phyloP scores from a whole-genome alignment of 2,797 vertebrate species.

The Tenualosa thibaudeaui region DNA sequence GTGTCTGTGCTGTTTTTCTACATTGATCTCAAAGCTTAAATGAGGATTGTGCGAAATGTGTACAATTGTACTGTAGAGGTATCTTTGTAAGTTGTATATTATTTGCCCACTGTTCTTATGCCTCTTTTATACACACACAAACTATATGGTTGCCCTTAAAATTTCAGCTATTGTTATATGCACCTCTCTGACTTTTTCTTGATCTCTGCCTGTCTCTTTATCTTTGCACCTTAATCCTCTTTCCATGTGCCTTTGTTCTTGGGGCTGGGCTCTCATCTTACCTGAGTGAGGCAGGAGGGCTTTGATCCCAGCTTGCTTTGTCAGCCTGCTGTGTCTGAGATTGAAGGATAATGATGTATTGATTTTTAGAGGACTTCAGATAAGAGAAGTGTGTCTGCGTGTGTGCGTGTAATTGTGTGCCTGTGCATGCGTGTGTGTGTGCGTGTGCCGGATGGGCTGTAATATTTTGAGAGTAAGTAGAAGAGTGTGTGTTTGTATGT shows the following conservation, averaged over 20 bases:
- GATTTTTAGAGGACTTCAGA: neutral
- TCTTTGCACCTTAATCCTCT: slow-evolving; percentile 52
- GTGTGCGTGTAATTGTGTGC: slow-evolving; percentile 1
- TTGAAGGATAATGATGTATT: slow-evolving; percentile 10
- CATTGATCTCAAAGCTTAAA: neutral
- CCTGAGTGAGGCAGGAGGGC: neutral
- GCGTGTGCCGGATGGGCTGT: neutral
- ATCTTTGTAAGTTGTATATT: neutral
- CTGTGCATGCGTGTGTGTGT: neutral
- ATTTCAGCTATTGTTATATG: neutral
- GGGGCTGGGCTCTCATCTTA: neutral
- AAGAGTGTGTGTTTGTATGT: neutral
- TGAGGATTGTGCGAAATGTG: neutral
- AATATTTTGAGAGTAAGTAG: neutral
- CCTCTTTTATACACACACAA: neutral
- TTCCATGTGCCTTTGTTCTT: slow-evolving; percentile 1
- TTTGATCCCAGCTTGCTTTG: neutral
- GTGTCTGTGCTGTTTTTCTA: neutral
- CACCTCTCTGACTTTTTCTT: neutral
- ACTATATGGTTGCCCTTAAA: neutral
- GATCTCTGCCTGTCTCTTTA: neutral
- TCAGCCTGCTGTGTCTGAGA: slow-evolving; percentile 27
- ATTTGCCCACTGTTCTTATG: too few species aligned
- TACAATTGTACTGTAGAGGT: neutral
- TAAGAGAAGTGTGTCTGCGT: neutral